These are phyloP conservation scores for Trissolcus brochymenae DNA, from an alignment of 2,888 invertebrate genomes.

Conservation along the genomic window DNA sequence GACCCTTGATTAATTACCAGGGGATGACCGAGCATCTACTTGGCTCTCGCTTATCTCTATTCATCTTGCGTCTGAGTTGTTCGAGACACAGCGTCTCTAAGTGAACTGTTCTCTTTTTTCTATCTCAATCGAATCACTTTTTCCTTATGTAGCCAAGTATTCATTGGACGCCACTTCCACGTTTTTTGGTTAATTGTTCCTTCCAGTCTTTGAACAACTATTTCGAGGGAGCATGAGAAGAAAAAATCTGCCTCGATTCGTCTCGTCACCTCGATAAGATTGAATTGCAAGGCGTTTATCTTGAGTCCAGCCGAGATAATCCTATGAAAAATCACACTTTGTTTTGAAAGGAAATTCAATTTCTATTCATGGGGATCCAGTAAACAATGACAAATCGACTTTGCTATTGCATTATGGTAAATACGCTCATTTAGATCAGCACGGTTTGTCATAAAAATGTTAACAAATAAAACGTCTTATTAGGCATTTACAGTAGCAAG, in stretches of 20 bases:
- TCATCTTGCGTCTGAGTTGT: conserved; percentile 35
- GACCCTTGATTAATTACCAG: conserved; percentile 75
- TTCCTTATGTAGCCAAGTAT: conserved; percentile 64
- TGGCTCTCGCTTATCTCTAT: conserved; percentile 72
- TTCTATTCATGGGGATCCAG: conserved; percentile 19
- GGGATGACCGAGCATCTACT: conserved; percentile 70
- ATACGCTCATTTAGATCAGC: conserved; percentile 33
- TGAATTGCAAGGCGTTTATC: conserved; percentile 57
- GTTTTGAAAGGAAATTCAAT: conserved; percentile 36
- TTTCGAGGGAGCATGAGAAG: conserved; percentile 28
- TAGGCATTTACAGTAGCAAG: conserved; percentile 37
- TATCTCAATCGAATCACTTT: conserved; percentile 74
- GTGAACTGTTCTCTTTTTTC: conserved; percentile 60
- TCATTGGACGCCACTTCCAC: conserved; percentile 59
- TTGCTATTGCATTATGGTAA: conserved; percentile 11
- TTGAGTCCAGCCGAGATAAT: conserved; percentile 24
- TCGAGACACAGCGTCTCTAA: conserved; percentile 9
- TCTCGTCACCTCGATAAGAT: conserved; percentile 64
- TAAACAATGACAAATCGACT: conserved; percentile 49
- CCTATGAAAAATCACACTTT: conserved; percentile 46
- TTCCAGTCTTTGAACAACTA: conserved; percentile 46
- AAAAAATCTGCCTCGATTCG: conserved; percentile 45
- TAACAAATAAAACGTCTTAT: conserved; percentile 45
- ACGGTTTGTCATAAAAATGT: conserved; percentile 50
- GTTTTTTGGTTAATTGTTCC: conserved; percentile 58